phyloP scores from a whole-genome alignment of 2,797 vertebrate genomes.

The Neostethus bicornis region DNA sequence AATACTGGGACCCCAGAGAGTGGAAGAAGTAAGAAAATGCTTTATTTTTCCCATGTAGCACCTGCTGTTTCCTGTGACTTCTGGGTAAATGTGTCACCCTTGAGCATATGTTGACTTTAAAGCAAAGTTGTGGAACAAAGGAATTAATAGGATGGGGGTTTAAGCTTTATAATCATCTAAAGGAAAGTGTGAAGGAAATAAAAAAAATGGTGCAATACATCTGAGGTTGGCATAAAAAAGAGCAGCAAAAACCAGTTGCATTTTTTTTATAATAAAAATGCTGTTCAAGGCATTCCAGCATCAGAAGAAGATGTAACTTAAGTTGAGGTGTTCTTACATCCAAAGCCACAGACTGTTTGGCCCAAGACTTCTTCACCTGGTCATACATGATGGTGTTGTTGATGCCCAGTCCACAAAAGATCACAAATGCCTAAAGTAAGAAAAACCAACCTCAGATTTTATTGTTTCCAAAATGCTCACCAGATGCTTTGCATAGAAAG shows the following conservation, averaged over 20 bases:
- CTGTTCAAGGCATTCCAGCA: not conserved
- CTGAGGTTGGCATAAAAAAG: not conserved
- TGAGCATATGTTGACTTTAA: constrained; percentile 27
- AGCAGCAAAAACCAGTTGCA: constrained; percentile 12
- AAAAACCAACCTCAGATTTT: constrained; percentile 12
- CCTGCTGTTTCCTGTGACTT: constrained; percentile 34
- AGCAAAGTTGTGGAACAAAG: constrained; percentile 28
- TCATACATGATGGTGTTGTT: constrained; percentile 99
- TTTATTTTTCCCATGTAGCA: constrained; percentile 35
- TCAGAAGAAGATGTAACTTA: too few relatives aligned
- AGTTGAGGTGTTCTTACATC: constrained; percentile 84
- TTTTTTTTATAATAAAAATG: constrained; percentile 3
- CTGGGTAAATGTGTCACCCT: constrained; percentile 35
- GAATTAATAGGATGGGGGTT: constrained; percentile 1
- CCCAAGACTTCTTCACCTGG: constrained; percentile 99
- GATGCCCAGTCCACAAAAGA: constrained; percentile 98
- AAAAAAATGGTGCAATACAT: not conserved
- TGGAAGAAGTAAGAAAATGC: constrained; percentile 26
- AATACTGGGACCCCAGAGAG: constrained; percentile 44
- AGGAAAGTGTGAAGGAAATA: constrained; percentile 1
- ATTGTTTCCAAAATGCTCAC: not conserved
- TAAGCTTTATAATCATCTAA: constrained; percentile 2
- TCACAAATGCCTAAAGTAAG: constrained; percentile 92
- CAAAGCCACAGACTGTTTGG: constrained; percentile 97
- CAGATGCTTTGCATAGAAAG: not conserved